phyloP scores from a whole-genome alignment of 2,797 vertebrate species.

The Sitta carolinensis region DNA sequence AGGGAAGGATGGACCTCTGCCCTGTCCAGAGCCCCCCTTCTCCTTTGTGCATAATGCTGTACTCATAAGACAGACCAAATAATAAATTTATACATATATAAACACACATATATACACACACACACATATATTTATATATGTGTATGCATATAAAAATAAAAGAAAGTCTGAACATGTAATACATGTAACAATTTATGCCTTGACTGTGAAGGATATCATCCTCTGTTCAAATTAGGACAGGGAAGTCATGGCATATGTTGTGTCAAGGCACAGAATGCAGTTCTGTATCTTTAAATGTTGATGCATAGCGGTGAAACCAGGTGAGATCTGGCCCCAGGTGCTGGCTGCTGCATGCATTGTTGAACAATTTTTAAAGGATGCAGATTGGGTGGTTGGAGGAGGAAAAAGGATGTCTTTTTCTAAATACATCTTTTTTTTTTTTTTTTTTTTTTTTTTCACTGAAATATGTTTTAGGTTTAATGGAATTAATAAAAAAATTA shows the following conservation, averaged over 20 bases:
- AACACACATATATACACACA: rapidly evolving
- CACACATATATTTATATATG: rapidly evolving
- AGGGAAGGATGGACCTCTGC: neutral
- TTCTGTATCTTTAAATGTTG: slow-evolving; percentile 61
- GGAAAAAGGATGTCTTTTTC: slow-evolving; percentile 13
- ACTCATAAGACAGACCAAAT: neutral
- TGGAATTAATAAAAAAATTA: slow-evolving; percentile 1
- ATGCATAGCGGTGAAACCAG: slow-evolving; percentile 18
- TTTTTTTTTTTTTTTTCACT: neutral
- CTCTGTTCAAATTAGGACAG: neutral
- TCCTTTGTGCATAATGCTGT: neutral
- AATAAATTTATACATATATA: no score
- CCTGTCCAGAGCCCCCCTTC: neutral
- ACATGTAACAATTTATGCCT: neutral
- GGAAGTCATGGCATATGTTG: neutral
- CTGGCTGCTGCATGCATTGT: slow-evolving; percentile 43
- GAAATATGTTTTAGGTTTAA: slow-evolving; percentile 16
- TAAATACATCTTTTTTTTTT: neutral
- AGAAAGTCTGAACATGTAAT: neutral
- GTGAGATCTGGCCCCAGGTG: slow-evolving; percentile 60
- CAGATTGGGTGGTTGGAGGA: slow-evolving; percentile 9
- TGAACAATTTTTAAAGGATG: slow-evolving; percentile 62
- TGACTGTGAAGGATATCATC: neutral
- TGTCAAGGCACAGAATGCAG: neutral
- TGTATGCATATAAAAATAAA: neutral